These are phyloP conservation scores for Agonopterix heracliana DNA, from an alignment of 2,888 invertebrate genomes.

Conservation along the genomic window DNA sequence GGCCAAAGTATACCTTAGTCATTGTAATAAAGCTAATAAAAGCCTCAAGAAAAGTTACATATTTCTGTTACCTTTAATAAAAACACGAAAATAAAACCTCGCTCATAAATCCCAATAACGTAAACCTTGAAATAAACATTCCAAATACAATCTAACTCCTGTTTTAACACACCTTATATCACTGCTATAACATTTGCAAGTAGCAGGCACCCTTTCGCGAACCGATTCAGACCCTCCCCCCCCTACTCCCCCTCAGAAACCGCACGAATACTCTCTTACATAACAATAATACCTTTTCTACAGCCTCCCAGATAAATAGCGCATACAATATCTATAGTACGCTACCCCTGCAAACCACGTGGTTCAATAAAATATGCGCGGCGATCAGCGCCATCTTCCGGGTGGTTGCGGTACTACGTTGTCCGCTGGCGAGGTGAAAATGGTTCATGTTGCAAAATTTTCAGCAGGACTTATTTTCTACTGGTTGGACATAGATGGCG, in stretches of 20 bases:
- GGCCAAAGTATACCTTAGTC: too few species aligned
- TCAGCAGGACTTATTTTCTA: slow-evolving; percentile 1
- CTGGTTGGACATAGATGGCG: slow-evolving; percentile 42
- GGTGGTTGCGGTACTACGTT: slow-evolving; percentile 42
- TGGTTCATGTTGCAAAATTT: slow-evolving; percentile 18
- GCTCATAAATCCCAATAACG: not conserved
- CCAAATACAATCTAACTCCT: slow-evolving; percentile 52
- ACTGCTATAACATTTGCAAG: slow-evolving; percentile 55
- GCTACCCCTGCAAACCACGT: slow-evolving; percentile 44
- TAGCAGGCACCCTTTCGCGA: slow-evolving; percentile 57
- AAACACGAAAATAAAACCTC: not conserved
- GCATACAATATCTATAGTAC: slow-evolving; percentile 19
- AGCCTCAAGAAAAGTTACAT: too few species aligned
- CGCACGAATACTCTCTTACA: slow-evolving; percentile 70
- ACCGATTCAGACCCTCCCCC: slow-evolving; percentile 38
- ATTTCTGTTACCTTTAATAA: not conserved
- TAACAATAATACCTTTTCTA: slow-evolving; percentile 69
- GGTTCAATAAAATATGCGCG: slow-evolving; percentile 60
- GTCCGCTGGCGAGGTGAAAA: slow-evolving; percentile 6
- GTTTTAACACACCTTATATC: slow-evolving; percentile 53
- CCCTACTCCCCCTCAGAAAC: slow-evolving; percentile 49
- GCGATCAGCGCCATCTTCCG: slow-evolving; percentile 54
- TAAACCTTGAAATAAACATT: slow-evolving; percentile 45
- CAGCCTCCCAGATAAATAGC: slow-evolving; percentile 49
- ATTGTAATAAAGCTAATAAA: too few species aligned